Base-by-base conservation (phyloP, 92 coral and sea anemone species). In the Phenganax subtilis region DNA sequence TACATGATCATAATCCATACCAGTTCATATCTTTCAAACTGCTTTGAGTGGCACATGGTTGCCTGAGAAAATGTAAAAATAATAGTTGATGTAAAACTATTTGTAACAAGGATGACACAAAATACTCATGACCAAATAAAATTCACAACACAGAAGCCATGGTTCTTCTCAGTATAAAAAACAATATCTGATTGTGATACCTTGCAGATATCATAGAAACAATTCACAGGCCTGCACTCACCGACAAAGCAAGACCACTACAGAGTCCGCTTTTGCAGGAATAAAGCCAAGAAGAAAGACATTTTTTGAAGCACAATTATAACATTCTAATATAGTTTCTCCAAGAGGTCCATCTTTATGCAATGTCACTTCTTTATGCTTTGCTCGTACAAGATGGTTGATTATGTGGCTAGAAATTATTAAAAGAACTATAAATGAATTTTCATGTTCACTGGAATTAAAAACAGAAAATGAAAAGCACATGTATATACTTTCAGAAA, bases 11-110 rank as follows among this genome's bases (percentile, higher is more conserved):
- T 57, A 15, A 60, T 58, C 60, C 93, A 81, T 81, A 94, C 98
- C 98, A 94, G 78, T 92, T 94, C 92, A 94, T 94, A 66, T 94
- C 98, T 82, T 94, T 94, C 66, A 93, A 81, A 75, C 92, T 94
- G 84, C 98, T 94, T 83, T 94, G 98, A 27, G 98, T 94, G 1
- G 98, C 98, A 90, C 98, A 94, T 9, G 98, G 98, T 75, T 94
- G 98, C 51, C 98, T 94, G 85, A 17, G 54, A 54, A 31, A 52
- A 47, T 53, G 63, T 25, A 29, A 72, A 64, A 25, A 44, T 37
- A 71, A 15, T 27, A 85, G 47, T 37, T 37, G 47, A 37, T 37
- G 47, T 5, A 37, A 37, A 37, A 37, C 47, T 37, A 37, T 5
- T 20, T 37, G 47, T 37, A 37, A 5, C 47, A 37, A 20, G 25